Evolutionary conservation across 1,140 invertebrate genomes (phyloP), one percentile per base, ranked within the genome.

Genomic region (Eueides isabella): DNA sequence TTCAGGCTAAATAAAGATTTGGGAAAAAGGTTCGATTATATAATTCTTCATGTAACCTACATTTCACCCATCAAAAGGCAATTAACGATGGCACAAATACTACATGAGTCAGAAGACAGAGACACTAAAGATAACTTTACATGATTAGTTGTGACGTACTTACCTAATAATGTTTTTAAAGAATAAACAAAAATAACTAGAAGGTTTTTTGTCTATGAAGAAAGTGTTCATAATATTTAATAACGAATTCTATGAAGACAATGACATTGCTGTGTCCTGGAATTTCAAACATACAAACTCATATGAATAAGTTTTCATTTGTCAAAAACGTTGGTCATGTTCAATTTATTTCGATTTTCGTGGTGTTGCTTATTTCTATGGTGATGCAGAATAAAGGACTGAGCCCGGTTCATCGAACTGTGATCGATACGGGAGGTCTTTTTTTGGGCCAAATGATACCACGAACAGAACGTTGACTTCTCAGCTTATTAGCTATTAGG

Each of bases 21-120:
- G n/a, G 7, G 41, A 6, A 19, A 44, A 44, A 26, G 9, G 9
- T 11, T 26, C 2, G 1, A 44, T 44, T 55, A 26, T 7, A 77
- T 81, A 73, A 77, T 75, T 77, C 72, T 81, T 67, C 31, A 64
- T 70, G 30, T 68, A 67, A 44, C 73, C 78, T 71, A 72, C 70
- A 80, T 28, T 69, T 75, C 67, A 76, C 80, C 82, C 81, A 74
- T 85, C 81, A 85, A 80, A 85, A 83, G 81, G 76, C 71, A 79
- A 79, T 85, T 82, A 82, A 76, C 72, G 76, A 76, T 62, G 67
- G 61, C 72, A 64, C 62, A 62, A 78, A 77, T 75, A 76, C 65
- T 80, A 70, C 44, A 55, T 71, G 74, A 76, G 14, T 68, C 65
- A 70, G 66, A 61, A 23, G 67, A n/a, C 31, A 11, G 64, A 35